Base-by-base conservation (phyloP, 2,113 vertebrate genomes). In the Tinamus guttatus region DNA sequence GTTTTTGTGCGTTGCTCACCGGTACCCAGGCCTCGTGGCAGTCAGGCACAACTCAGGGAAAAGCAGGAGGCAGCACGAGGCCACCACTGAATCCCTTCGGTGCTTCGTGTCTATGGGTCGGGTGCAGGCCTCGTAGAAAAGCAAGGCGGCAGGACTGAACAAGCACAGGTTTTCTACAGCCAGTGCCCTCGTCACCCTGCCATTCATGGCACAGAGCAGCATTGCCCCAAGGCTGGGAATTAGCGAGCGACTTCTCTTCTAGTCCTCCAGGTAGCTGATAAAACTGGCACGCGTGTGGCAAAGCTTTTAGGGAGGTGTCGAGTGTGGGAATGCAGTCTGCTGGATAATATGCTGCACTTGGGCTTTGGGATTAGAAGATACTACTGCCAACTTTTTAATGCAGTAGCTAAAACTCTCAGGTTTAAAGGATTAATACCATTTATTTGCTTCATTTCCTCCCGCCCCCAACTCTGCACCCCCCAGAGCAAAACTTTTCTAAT, bases 401-500 rank as follows among this genome's bases (percentile, higher is more conserved):
- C 83, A 82, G 83, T 82, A 87, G 84, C 91, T 95, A 94, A 93
- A 91, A 87, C 78, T 94, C 89, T 87, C 63, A 87, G 78, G 70
- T 97, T 95, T 96, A 96, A 94, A 94, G 91, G 93, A 94, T 94
- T 96, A 96, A 89, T 96, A 81, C 84, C 38, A 52, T 96, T 96
- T 96, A 94, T 94, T 96, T 96, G 87, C 95, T 94, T 94, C 75
- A 85, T 89, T 96, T 91, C 27, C 79, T 94, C 3, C 51, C 0
- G 0, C 51, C 64, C 43, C 54, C n/a, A 65, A 76, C 70, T 56
- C 71, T 79, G 45, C 41, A 63, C 63, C 49, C 83, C 54, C 34
- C 78, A 94, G 94, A 96, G 80, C 74, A 86, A 86, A 79, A 54
- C 67, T 94, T 95, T 94, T 77, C 68, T 95, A 87, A 91, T 97